Conservation (phyloP, 2,113 vertebrate species). For the Pelvicachromis taeniatus region DNA sequence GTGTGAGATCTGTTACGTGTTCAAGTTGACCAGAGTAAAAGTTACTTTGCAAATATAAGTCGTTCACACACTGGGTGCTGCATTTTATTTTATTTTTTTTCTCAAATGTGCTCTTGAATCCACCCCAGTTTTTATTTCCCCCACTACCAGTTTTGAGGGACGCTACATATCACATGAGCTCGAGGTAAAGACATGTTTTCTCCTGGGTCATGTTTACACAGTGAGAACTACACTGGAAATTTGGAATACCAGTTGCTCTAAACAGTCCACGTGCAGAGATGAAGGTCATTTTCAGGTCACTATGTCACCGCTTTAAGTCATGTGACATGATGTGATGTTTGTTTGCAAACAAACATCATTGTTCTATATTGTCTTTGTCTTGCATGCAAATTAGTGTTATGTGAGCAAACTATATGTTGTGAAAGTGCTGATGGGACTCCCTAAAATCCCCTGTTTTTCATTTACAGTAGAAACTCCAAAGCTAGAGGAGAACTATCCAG, state of each 20-base stretch:
- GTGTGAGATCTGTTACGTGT: background rate
- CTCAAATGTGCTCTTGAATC: background rate
- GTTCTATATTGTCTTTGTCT: conserved; percentile 21
- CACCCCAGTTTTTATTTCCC: background rate
- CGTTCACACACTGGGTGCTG: background rate
- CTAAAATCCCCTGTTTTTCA: conserved; percentile 43
- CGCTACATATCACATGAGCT: background rate
- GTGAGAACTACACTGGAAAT: background rate
- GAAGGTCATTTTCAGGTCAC: conserved; percentile 43
- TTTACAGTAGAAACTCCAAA: conserved; percentile 51
- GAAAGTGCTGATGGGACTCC: conserved; percentile 68
- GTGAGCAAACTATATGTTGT: conserved; percentile 35
- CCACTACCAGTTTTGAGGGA: background rate
- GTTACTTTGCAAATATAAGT: background rate
- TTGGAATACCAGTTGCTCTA: background rate
- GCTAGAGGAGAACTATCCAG: conserved; percentile 68
- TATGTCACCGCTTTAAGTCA: conserved; percentile 4
- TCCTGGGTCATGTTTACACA: background rate
- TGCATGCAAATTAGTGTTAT: conserved; percentile 15
- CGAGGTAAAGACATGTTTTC: background rate
- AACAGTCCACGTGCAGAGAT: background rate
- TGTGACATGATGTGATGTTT: conserved; percentile 40
- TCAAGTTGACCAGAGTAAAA: background rate
- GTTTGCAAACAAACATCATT: conserved; percentile 11
- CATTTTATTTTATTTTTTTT: background rate